Conservation (phyloP, 2,888 invertebrate genomes). For the Netelia fuscicornis region DNA sequence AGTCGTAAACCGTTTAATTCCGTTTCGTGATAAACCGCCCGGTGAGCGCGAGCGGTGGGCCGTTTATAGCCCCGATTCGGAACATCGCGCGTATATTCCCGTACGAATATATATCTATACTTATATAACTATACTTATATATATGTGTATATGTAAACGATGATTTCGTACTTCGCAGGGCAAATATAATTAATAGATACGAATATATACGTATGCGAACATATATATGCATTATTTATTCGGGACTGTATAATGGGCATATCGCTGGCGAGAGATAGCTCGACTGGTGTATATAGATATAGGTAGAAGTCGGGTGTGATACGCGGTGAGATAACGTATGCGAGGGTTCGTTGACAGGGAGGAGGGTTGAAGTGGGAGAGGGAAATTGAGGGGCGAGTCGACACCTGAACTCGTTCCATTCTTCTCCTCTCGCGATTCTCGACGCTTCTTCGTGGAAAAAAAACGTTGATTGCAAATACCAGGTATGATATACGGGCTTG, state of each 20-base stretch:
- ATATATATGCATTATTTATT: conserved; percentile 75
- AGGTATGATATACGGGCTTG: background rate
- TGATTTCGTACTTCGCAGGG: conserved; percentile 76
- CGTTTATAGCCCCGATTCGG: conserved; percentile 78
- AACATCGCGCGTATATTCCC: conserved; percentile 61
- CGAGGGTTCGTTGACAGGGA: conserved; percentile 18
- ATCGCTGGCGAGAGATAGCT: conserved; percentile 65
- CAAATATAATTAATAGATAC: conserved; percentile 83
- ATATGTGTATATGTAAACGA: conserved; percentile 66
- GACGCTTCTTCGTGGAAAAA: background rate
- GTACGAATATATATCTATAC: conserved; percentile 41
- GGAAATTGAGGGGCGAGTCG: background rate
- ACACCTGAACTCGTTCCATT: background rate
- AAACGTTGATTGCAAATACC: conserved; percentile 17
- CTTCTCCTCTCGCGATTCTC: background rate
- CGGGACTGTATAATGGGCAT: conserved; percentile 67
- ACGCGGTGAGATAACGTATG: conserved; percentile 13
- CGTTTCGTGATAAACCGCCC: conserved; percentile 84
- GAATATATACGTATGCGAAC: conserved; percentile 79
- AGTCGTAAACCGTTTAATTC: conserved; percentile 85
- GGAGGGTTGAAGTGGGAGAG: too few species aligned
- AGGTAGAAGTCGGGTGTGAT: background rate
- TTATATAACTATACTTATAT: conserved; percentile 19
- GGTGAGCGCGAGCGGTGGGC: conserved; percentile 61
- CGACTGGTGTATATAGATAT: conserved; percentile 3